Base-by-base conservation (phyloP, 2,888 invertebrate genomes). In the Mesorhabditis spiculigera region DNA sequence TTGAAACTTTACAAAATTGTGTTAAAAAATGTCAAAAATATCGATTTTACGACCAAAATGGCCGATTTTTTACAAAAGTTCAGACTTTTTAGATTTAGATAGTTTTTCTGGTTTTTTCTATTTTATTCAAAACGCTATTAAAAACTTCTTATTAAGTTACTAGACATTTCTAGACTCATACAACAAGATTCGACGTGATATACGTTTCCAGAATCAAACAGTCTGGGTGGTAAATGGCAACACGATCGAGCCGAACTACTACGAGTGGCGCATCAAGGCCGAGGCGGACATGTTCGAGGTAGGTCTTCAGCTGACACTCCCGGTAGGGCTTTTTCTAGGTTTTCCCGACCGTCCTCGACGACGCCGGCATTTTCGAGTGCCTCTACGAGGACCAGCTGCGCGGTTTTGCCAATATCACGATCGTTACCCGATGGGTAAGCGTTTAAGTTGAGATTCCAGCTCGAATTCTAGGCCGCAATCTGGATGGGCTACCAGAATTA, bases 301-400 rank as follows among this genome's bases (percentile, higher is more conserved):
- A 28, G 28, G 28, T 28, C 28, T 28, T 1, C 28, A 28, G 3
- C 28, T 28, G 28, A 28, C 28, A 28, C 28, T 28, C 28, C 28
- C 28, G 28, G 28, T 28, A 28, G 28, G 8, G 58, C 1, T 50
- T 10, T 50, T n/a, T 50, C n/a, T n/a, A 50, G 58, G 58, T 50
- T 13, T 50, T 50, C 58, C 58, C 58, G 58, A n/a, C n/a, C 8
- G 58, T 50, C n/a, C 58, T 50, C 58, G n/a, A 50, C n/a, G 58
- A 50, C n/a, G 8, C 58, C 10, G 58, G 58, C 10, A 50, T 50
- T 50, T 50, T 50, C 58, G 58, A 50, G 58, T 50, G 58, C 58
- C n/a, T 10, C 10, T 50, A 13, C n/a, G 58, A 50, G 58, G 58
- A n/a, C 10, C 58, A 50, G n/a, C 8, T 50, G 58, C 58, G 58